A percentile compares a stretch with the other conserved stretches of the same genome.
phyloP scores from a whole-genome alignment of 2,113 vertebrate species.

The Misgurnus anguillicaudatus region DNA sequence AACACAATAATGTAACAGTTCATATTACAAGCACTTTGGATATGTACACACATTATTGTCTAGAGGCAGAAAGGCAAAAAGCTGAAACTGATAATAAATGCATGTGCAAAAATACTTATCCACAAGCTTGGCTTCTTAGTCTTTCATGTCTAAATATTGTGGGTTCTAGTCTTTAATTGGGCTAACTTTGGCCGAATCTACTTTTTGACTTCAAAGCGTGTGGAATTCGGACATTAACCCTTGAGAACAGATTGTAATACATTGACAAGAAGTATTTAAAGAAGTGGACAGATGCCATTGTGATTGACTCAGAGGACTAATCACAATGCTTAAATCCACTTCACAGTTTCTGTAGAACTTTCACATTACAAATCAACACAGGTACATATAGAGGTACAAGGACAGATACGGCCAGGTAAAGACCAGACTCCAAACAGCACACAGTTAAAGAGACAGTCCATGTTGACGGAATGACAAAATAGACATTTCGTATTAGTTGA shows the following conservation, averaged over 20 bases:
- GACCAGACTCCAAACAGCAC: conserved; percentile 20
- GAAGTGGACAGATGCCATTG: not conserved
- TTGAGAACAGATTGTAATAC: conserved; percentile 21
- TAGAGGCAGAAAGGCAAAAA: conserved; percentile 74
- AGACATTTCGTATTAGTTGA: not conserved
- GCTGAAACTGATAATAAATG: conserved; percentile 65
- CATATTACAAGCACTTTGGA: conserved; percentile 72
- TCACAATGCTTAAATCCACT: not conserved
- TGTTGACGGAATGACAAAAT: not conserved
- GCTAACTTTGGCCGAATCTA: not conserved
- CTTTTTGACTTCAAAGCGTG: conserved; percentile 54
- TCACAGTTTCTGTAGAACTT: not conserved
- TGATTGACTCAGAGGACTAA: not conserved
- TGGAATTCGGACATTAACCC: conserved; percentile 51
- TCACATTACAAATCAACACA: conserved; percentile 55
- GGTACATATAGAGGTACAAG: conserved; percentile 51
- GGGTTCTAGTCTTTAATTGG: not conserved
- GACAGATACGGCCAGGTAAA: conserved; percentile 33
- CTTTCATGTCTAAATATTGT: conserved; percentile 20
- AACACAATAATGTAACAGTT: conserved; percentile 61
- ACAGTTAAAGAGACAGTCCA: conserved; percentile 25
- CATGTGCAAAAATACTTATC: conserved; percentile 70
- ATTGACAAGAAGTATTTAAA: conserved; percentile 34
- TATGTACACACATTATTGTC: conserved; percentile 75
- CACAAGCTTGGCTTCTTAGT: conserved; percentile 58